These are phyloP conservation scores for Calcarius lapponicus DNA, from an alignment of 2,797 vertebrate genomes.

Conservation along the genomic window DNA sequence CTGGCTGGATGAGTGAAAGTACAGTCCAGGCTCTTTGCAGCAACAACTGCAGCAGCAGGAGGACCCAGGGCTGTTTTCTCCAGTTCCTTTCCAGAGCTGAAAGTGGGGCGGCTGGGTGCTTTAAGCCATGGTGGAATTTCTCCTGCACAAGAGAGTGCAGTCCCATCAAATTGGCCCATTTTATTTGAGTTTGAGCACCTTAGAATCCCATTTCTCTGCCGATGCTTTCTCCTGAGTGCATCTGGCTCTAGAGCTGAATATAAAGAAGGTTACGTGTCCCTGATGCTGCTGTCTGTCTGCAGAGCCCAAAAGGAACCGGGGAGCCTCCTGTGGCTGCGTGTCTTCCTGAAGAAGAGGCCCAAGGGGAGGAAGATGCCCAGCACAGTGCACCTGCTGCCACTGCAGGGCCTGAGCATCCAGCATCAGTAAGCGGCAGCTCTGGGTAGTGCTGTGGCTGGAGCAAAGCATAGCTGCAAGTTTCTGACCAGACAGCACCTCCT, in stretches of 20 bases:
- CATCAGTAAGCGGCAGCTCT: neutral
- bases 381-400: neutral
- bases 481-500: neutral
- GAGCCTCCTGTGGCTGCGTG: rapidly evolving
- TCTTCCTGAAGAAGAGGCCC: neutral
- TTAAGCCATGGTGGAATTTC: neutral
- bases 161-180: neutral
- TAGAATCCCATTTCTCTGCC: neutral
- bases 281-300: neutral
- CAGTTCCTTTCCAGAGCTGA: no score
- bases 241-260: neutral
- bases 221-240: neutral
- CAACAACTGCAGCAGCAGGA: no score
- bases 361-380: neutral
- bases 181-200: neutral
- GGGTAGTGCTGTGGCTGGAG: neutral
- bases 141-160: neutral
- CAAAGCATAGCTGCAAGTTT: neutral
- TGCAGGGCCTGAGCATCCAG: neutral
- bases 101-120: no score
- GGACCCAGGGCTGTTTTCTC: neutral
- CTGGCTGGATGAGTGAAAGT: neutral
- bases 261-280: neutral
- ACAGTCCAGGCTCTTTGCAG: neutral
- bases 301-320: neutral